Percentiles rank a stretch among this genome's conserved stretches.
Conservation (phyloP, 2,113 vertebrate genomes). For the Tetrao urogallus region DNA sequence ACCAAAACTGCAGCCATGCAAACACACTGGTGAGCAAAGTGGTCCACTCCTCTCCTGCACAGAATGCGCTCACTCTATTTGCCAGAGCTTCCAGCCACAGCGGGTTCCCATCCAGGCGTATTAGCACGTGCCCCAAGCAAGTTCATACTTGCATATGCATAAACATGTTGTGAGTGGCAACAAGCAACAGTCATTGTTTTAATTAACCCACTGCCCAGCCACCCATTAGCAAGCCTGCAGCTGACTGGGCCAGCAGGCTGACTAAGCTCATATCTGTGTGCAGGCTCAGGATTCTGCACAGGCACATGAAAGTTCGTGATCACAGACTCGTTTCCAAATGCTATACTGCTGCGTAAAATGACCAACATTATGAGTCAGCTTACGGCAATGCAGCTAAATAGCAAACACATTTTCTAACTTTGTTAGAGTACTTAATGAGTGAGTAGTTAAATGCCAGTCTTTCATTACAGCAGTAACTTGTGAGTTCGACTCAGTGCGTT, state of each 20-base stretch:
- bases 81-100: neutral
- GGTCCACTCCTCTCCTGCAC: neutral
- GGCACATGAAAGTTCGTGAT: neutral
- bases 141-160: neutral
- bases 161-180: neutral
- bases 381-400: conserved; percentile 15
- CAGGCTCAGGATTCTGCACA: neutral
- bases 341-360: neutral
- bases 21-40: neutral
- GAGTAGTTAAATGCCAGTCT: conserved; percentile 11
- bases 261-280: neutral
- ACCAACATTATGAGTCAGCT: neutral
- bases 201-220: neutral
- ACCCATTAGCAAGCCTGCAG: neutral
- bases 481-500: neutral
- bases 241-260: neutral
- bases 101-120: neutral
- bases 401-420: neutral
- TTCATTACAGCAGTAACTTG: neutral
- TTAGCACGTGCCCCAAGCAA: neutral
- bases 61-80: neutral
- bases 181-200: neutral
- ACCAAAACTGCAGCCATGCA: neutral
- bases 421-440: neutral
- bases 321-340: neutral